A percentile compares a stretch with the other conserved stretches of the same genome.
Conservation (phyloP, 2,113 vertebrate species). For the Prionailurus bengalensis region DNA sequence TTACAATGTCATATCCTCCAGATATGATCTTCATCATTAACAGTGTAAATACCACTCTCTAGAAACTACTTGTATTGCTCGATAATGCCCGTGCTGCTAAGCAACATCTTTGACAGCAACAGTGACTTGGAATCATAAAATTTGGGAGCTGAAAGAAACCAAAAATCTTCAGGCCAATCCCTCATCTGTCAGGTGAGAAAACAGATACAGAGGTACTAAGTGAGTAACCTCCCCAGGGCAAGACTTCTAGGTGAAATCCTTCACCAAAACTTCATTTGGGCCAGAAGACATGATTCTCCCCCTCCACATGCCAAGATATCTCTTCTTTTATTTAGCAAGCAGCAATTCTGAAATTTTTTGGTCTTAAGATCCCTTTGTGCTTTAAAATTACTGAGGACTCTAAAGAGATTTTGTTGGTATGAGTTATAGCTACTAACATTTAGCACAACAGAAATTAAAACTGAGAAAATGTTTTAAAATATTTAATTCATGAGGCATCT, state of each 20-base stretch:
- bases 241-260: not conserved
- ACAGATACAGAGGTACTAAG: not conserved
- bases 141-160: not conserved
- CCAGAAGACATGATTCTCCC: not conserved
- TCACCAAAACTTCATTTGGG: not conserved
- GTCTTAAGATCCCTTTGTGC: not conserved
- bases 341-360: not conserved
- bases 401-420: slow-evolving; percentile 15
- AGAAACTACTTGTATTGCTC: not conserved
- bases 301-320: not conserved
- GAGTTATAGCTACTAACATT: not conserved
- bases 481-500: not conserved
- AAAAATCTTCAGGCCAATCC: not conserved
- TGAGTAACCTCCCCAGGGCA: not conserved
- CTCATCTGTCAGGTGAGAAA: not conserved
- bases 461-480: not conserved
- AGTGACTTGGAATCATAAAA: not conserved
- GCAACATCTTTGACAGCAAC: not conserved
- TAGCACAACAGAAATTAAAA: slow-evolving; percentile 18
- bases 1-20: not conserved
- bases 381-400: slow-evolving; percentile 35
- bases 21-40: not conserved
- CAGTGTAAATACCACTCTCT: not conserved
- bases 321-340: slow-evolving; percentile 38
- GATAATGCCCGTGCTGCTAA: too few species aligned